A percentile compares a stretch with the other conserved stretches of the same genome.
These are phyloP conservation scores for Dipodomys stephensi DNA, from an alignment of 2,113 vertebrate species.

Conservation along the genomic window DNA sequence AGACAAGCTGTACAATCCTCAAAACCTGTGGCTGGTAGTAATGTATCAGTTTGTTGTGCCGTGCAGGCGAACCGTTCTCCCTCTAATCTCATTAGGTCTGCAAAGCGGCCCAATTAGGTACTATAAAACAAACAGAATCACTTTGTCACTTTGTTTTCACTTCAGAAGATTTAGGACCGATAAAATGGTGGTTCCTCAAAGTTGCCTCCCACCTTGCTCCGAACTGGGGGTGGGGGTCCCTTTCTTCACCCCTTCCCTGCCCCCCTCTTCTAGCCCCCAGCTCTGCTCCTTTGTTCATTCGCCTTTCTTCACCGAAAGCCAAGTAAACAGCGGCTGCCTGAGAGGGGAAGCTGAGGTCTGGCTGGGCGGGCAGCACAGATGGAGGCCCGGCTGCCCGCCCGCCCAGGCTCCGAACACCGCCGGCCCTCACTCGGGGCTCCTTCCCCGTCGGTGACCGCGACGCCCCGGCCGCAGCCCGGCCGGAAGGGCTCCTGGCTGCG, in stretches of 20 bases:
- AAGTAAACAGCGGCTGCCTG: conserved; percentile 69
- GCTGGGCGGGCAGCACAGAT: conserved; percentile 47
- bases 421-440: not conserved
- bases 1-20: conserved; percentile 62
- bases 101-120: conserved; percentile 81
- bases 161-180: conserved; percentile 71
- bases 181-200: conserved; percentile 73
- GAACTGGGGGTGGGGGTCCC: conserved; percentile 2
- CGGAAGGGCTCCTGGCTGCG: not conserved
- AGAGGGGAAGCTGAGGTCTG: conserved; percentile 56
- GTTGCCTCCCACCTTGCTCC: conserved; percentile 59
- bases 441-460: not conserved
- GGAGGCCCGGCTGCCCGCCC: conserved; percentile 37
- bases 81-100: conserved; percentile 81
- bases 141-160: conserved; percentile 80
- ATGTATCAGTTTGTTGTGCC: conserved; percentile 74
- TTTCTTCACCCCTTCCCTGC: not conserved
- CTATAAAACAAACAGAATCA: conserved; percentile 81
- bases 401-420: conserved; percentile 28
- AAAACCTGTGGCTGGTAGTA: conserved; percentile 80
- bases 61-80: conserved; percentile 59
- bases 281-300: conserved; percentile 69
- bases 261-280: not conserved
- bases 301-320: conserved; percentile 68
- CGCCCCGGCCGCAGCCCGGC: not conserved